Evolutionary conservation across 2,797 vertebrate species (phyloP).

Genomic region (Lepus townsendii): DNA sequence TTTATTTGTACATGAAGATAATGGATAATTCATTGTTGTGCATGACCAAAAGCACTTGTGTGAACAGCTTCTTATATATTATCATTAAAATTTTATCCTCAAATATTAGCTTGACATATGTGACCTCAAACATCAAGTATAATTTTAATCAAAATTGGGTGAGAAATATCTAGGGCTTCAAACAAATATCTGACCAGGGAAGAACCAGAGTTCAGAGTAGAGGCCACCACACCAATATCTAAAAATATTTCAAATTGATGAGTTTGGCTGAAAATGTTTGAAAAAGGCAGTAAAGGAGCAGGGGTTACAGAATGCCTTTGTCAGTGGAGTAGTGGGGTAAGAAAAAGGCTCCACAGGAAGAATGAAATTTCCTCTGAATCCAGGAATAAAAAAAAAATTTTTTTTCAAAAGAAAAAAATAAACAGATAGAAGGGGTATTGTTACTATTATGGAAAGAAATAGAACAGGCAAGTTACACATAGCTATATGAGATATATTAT

Average conservation of each 20-base stretch:
- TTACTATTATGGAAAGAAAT: neutral
- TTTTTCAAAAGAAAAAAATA: neutral
- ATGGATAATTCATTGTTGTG: slow-evolving; percentile 6
- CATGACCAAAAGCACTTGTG: neutral
- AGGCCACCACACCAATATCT: neutral
- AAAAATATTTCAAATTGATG: slow-evolving; percentile 52
- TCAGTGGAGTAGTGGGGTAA: neutral
- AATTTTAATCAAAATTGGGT: slow-evolving; percentile 64
- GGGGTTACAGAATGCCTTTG: neutral
- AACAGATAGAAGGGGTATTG: neutral
- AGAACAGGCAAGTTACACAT: neutral
- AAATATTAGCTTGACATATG: slow-evolving; percentile 59
- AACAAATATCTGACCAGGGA: slow-evolving; percentile 4
- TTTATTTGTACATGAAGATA: slow-evolving; percentile 32
- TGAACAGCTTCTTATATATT: slow-evolving; percentile 52
- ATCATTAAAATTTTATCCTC: slow-evolving; percentile 59
- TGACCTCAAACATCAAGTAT: neutral
- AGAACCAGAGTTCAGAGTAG: slow-evolving; percentile 4
- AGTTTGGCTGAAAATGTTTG: neutral
- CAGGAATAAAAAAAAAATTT: neutral
- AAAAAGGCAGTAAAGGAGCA: neutral
- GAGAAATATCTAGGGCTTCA: neutral
- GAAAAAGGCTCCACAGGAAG: neutral
- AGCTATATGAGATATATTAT: neutral
- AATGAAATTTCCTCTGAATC: neutral